A percentile compares a stretch with the other conserved stretches of the same genome.
Conservation (phyloP, 2,797 vertebrate species). For the Capromys pilorides region DNA sequence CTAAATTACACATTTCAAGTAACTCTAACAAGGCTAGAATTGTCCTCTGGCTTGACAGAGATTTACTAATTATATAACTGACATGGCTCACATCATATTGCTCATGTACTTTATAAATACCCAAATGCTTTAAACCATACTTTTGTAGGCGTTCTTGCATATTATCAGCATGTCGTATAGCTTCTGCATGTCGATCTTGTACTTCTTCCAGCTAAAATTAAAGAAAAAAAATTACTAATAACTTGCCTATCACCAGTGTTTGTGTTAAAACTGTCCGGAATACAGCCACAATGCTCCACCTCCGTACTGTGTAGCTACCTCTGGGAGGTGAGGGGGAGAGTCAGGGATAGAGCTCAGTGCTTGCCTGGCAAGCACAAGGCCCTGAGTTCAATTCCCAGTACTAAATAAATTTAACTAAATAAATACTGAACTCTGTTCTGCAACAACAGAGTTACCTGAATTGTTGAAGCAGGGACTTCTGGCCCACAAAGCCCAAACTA, state of each 20-base stretch:
- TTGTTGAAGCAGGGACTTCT: background rate
- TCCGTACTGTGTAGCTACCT: background rate
- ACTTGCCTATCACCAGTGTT: background rate
- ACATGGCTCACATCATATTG: background rate
- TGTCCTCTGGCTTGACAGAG: background rate
- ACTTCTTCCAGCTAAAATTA: constrained; percentile 88
- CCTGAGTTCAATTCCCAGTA: too few species aligned
- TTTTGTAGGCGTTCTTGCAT: constrained; percentile 91
- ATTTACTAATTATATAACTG: background rate
- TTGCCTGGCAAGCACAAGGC: too few species aligned
- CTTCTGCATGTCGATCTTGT: constrained; percentile 88
- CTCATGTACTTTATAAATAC: constrained; percentile 15
- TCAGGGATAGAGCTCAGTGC: too few species aligned
- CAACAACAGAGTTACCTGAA: background rate
- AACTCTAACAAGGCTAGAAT: background rate
- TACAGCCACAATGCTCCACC: background rate
- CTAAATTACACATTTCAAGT: background rate
- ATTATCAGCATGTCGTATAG: constrained; percentile 84
- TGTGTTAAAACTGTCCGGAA: background rate
- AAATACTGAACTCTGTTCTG: background rate
- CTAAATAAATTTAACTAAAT: too few species aligned
- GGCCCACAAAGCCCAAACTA: background rate
- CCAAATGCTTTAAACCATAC: constrained; percentile 80
- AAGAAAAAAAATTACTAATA: background rate
- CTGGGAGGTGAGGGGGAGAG: background rate